Base-by-base conservation (phyloP, 1,140 invertebrate genomes). In the Bilobella aurantiaca region DNA sequence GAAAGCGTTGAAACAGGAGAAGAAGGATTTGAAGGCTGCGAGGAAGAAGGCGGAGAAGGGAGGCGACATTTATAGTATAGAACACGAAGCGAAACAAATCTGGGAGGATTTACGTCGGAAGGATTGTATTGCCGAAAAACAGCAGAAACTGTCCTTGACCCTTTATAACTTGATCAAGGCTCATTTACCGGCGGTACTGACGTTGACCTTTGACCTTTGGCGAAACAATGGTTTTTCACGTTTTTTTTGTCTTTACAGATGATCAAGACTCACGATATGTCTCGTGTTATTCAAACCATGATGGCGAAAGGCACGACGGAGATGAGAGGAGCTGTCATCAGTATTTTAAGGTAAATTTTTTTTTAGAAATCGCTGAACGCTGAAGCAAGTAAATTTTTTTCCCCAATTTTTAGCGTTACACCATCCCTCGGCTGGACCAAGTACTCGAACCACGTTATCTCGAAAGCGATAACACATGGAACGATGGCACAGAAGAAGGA, bases 1-100 rank as follows among this genome's bases (percentile, higher is more conserved):
- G 64, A 66, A 62, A 25, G 32, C 47, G 34, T 31, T 16, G 3
- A 66, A 62, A 25, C 2, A n/a, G 21, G 34, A 66, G 27, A 66
- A 61, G 27, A 66, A 66, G 32, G 2, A 61, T 23, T 32, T 66
- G 5, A 66, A 62, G 29, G 14, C 18, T 42, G 14, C 8, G 1
- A 12, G 64, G 3, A 29, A 62, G 37, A 30, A 25, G 14, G 46
- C 61, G 14, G 42, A 62, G 28, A 30, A 3, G n/a, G 42, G 28
- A 27, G 8, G 16, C 3, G 27, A 21, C n/a, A 16, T 61, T 28
- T 34, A 30, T 8, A 14, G 16, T 25, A 31, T 31, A 2, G 23
- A 25, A 8, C 30, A 31, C 18, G 29, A 60, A 8, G 64, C 58
- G 3, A 66, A 66, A 25, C 25, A 32, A 16, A 28, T 66, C 3